Conservation (phyloP, 2,113 vertebrate species). For the Mohoua ochrocephala region DNA sequence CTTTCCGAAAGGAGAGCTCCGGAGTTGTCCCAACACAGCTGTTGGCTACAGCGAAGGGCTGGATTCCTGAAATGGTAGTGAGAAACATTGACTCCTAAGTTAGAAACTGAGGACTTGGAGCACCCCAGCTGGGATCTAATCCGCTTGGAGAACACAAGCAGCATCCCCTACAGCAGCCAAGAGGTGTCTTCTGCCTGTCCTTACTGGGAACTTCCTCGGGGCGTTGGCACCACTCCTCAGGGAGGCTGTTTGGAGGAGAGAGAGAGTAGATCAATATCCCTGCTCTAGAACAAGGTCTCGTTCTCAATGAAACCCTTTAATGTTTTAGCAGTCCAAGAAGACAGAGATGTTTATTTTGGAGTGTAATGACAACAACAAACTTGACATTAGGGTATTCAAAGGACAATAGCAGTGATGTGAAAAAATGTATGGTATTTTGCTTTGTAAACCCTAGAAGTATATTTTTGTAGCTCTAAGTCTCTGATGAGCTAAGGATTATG, state of each 20-base stretch:
- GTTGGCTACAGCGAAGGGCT: background rate
- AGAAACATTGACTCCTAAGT: background rate
- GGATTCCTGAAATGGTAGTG: background rate
- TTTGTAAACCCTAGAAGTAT: background rate
- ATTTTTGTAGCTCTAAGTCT: background rate
- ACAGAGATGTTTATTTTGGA: background rate
- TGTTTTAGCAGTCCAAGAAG: background rate
- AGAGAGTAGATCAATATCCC: background rate
- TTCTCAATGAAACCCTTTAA: background rate
- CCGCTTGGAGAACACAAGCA: background rate
- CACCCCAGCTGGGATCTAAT: background rate
- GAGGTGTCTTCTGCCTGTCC: background rate
- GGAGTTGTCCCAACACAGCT: background rate
- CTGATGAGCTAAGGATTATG: background rate
- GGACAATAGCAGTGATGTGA: background rate
- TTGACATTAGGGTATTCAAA: background rate
- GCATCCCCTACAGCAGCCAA: background rate
- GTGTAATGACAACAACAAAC: background rate
- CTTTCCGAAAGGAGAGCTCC: background rate
- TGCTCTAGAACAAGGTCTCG: background rate
- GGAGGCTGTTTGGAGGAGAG: accelerated
- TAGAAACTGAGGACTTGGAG: background rate
- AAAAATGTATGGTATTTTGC: background rate
- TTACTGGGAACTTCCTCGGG: background rate
- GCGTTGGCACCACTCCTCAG: background rate